These are phyloP conservation scores for Apamea monoglypha DNA, from an alignment of 2,888 invertebrate genomes.

Conservation along the genomic window DNA sequence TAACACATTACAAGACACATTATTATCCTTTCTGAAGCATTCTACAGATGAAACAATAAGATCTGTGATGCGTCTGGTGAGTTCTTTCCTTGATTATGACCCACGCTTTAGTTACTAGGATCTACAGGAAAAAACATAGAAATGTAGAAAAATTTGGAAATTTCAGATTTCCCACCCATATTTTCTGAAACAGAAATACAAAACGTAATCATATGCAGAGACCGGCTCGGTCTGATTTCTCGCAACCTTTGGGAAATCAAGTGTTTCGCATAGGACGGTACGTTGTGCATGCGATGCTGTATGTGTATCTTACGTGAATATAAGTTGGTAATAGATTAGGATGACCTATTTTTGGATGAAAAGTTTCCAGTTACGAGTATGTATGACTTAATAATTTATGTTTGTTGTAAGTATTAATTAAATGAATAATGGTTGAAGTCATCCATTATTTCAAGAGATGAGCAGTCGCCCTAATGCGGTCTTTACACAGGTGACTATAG, in stretches of 20 bases:
- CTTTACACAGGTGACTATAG: no score
- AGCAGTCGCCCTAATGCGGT: neutral
- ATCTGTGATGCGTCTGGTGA: neutral
- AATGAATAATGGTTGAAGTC: neutral
- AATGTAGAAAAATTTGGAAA: neutral
- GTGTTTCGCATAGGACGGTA: constrained; percentile 31
- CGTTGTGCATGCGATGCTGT: constrained; percentile 9
- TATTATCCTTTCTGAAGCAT: neutral
- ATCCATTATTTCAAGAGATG: neutral
- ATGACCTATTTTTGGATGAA: neutral
- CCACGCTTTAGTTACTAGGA: neutral
- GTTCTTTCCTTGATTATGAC: neutral
- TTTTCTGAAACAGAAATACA: constrained; percentile 34
- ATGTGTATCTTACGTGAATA: neutral
- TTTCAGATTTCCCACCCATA: neutral
- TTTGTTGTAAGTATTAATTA: neutral
- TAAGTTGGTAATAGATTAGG: neutral
- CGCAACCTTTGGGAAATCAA: constrained; percentile 55
- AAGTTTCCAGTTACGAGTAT: neutral
- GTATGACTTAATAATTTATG: neutral
- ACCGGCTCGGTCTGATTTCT: constrained; percentile 44
- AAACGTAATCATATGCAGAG: constrained; percentile 36
- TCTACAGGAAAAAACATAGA: neutral
- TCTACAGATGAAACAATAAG: neutral
- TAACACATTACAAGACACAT: no score